phyloP scores from a whole-genome alignment of 53 echinoderm and acorn worm species.

The Patiria pectinifera region DNA sequence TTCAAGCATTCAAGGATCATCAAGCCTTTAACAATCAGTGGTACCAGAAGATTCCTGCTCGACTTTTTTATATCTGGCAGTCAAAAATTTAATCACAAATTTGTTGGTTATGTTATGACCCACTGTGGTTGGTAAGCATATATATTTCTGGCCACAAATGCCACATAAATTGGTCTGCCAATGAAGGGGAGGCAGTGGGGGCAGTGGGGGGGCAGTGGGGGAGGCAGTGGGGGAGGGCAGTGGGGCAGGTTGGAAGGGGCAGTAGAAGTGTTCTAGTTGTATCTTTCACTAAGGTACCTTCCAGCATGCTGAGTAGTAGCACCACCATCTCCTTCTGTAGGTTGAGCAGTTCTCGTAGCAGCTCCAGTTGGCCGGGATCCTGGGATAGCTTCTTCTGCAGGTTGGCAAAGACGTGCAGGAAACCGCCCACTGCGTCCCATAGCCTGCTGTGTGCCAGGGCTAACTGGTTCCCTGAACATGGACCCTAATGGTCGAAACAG shows the following conservation, averaged over 20 bases:
- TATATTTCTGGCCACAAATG: no score
- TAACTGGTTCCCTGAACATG: slow-evolving; percentile 93
- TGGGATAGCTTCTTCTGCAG: slow-evolving; percentile 99
- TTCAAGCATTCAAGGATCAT: no score
- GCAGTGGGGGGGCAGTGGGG: no score
- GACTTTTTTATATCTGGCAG: no score
- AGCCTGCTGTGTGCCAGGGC: slow-evolving; percentile 96
- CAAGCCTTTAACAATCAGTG: no score
- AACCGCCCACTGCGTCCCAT: slow-evolving; percentile 97
- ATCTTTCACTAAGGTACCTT: slow-evolving; percentile 79
- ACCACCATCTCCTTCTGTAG: slow-evolving; percentile 99
- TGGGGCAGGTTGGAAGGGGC: background rate
- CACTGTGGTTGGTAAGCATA: no score
- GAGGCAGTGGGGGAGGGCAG: no score
- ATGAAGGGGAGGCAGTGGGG: background rate
- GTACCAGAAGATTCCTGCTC: no score
- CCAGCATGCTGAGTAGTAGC: slow-evolving; percentile 98
- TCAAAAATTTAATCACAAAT: no score
- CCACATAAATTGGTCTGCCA: background rate
- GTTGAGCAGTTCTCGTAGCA: slow-evolving; percentile 88
- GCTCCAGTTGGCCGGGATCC: slow-evolving; percentile 91
- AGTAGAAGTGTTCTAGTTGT: background rate
- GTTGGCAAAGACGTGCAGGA: slow-evolving; percentile 96
- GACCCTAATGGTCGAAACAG: slow-evolving; percentile 72
- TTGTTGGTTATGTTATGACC: no score